Percentiles rank a stretch among this genome's conserved stretches.
These are phyloP conservation scores for Ceratotherium simum DNA, from an alignment of 2,113 vertebrate species.

Conservation along the genomic window DNA sequence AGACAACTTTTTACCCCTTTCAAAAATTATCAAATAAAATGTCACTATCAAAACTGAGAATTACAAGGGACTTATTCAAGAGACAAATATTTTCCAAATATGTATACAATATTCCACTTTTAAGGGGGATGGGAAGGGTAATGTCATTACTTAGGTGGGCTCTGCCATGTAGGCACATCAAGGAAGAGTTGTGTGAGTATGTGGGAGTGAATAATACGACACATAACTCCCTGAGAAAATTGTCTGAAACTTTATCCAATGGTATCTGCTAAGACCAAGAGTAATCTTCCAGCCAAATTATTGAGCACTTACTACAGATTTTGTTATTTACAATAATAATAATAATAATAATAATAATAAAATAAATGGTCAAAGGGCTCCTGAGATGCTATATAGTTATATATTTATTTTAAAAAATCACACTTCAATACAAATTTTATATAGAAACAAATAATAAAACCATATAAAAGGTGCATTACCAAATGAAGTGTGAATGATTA, in stretches of 20 bases:
- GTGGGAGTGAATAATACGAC: rapidly evolving
- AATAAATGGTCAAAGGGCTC: neutral
- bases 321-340: neutral
- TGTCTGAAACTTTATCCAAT: too few relatives aligned
- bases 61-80: neutral
- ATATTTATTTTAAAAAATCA: neutral
- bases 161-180: rapidly evolving
- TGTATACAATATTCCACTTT: neutral
- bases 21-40: neutral
- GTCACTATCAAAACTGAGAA: neutral
- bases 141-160: neutral
- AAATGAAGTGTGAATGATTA: neutral
- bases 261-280: neutral
- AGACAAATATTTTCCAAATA: neutral
- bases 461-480: neutral
- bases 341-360: neutral
- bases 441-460: neutral
- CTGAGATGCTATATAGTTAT: neutral
- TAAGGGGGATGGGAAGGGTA: rapidly evolving
- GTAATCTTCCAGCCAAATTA: neutral
- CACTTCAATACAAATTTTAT: neutral
- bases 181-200: rapidly evolving
- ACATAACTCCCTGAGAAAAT: neutral
- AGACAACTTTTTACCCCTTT: neutral
- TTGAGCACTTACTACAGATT: neutral